These are phyloP conservation scores for Nilaparvata lugens DNA, from an alignment of 1,140 invertebrate genomes.

Conservation along the genomic window DNA sequence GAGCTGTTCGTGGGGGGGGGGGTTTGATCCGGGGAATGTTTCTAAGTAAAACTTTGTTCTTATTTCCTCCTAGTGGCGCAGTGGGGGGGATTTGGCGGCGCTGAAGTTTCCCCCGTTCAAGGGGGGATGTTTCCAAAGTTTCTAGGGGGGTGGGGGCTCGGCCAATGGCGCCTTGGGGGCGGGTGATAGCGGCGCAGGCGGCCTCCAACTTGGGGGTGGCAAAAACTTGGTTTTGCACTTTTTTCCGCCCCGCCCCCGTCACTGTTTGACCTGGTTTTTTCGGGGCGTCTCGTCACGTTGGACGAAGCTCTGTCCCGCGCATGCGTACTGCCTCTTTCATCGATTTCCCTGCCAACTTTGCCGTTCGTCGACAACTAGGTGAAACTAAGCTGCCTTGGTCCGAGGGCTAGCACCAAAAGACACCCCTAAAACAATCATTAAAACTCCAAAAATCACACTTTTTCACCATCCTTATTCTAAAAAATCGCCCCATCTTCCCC, in stretches of 20 bases:
- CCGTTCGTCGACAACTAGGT: background rate
- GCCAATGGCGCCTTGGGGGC: background rate
- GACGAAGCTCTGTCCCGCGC: background rate
- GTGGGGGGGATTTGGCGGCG: no score
- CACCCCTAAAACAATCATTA: no score
- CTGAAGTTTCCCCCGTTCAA: background rate
- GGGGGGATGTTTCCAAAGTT: background rate
- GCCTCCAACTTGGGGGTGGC: background rate
- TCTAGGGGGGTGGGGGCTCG: background rate
- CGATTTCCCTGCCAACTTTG: background rate
- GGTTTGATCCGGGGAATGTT: background rate
- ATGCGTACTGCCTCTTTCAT: background rate
- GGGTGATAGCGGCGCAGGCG: background rate
- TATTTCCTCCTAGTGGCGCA: background rate
- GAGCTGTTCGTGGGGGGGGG: no score
- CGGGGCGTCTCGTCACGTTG: background rate
- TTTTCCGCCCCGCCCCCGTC: background rate
- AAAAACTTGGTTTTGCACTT: conserved; percentile 1
- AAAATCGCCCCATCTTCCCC: no score
- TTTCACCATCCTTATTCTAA: no score
- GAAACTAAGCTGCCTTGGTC: background rate
- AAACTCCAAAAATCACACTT: no score
- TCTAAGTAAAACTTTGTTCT: conserved; percentile 1
- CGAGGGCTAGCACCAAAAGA: no score
- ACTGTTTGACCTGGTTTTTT: conserved; percentile 5